Evolutionary conservation across 2,113 vertebrate species (phyloP), one percentile per base, ranked within the genome.

Genomic region (Forbesichthys papilliferus): DNA sequence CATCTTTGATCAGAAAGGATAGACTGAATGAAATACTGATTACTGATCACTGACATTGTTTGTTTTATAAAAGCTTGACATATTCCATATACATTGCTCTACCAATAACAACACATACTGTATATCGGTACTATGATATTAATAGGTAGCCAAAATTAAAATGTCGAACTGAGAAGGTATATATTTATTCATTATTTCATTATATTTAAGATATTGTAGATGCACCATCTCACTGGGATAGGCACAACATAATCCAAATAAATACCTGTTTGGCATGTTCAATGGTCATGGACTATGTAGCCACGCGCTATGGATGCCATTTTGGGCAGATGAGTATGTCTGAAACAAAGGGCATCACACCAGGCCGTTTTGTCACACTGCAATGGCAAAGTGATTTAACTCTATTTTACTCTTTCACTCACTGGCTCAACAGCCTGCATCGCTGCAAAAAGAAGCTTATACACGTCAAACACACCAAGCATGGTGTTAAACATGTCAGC

Each of bases 371-470:
- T 27, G 6, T 33, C 16, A 65, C 16, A 65, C 18, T 13, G 36
- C 7, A 4, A 14, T 48, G 49, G 27, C 55, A 72, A 59, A 71
- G 13, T 9, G 12, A 36, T 57, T 27, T 47, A 54, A 10, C 66
- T 18, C n/a, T 47, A 42, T 56, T 73, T 47, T 7, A 52, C 55
- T 18, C 34, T 64, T 73, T 69, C 51, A 33, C 49, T 61, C 42
- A 2, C 14, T 56, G 54, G 33, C 65, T 33, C 6, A 33, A 11
- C 13, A 54, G 52, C 13, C n/a, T 13, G 52, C 4, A 20, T 46
- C 66, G 34, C n/a, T n/a, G 55, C 46, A 66, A 71, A 73, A 75
- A 62, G 48, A 65, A 48, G 55, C 61, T 66, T 68, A 76, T 69
- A 27, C 27, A 27, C 55, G 20, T 66, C 16, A 51, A 1, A 7